A percentile compares a stretch with the other conserved stretches of the same genome.
Conservation (phyloP, 2,797 vertebrate species). For the Monodelphis domestica region DNA sequence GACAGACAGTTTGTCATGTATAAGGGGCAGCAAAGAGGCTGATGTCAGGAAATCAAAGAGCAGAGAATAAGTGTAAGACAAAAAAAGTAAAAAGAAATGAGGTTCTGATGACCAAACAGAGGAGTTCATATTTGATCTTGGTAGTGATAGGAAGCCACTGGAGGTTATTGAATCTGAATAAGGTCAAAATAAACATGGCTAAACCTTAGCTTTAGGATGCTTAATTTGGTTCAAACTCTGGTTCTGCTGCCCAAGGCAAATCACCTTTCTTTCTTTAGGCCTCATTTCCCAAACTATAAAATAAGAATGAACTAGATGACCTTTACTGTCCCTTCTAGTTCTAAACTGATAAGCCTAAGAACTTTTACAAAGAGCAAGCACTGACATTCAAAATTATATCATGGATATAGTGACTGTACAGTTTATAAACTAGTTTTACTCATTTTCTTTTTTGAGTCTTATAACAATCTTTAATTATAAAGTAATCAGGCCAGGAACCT, state of each 20-base stretch:
- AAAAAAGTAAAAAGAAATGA: too few relatives aligned
- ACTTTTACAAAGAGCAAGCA: not conserved
- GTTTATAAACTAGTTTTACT: not conserved
- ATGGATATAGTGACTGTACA: not conserved
- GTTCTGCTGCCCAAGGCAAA: not conserved
- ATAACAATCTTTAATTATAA: not conserved
- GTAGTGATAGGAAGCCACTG: too few relatives aligned
- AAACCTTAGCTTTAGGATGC: too few relatives aligned
- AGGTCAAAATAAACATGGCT: too few relatives aligned
- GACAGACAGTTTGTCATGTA: too few relatives aligned
- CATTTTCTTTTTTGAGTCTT: not conserved
- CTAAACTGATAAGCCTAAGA: not conserved
- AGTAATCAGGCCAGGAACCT: not conserved
- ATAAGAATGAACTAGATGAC: not conserved
- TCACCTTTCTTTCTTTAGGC: not conserved
- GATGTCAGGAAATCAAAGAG: too few relatives aligned
- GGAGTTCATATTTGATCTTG: too few relatives aligned
- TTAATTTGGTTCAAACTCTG: not conserved
- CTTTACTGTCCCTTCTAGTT: not conserved
- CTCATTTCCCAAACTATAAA: not conserved
- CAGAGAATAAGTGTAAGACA: too few relatives aligned
- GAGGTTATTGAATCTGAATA: too few relatives aligned
- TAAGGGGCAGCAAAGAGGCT: too few relatives aligned
- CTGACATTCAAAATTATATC: not conserved
- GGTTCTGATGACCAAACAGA: too few relatives aligned